phyloP scores from a whole-genome alignment of 2,888 invertebrate genomes.

The Leptarthrus brevirostris region DNA sequence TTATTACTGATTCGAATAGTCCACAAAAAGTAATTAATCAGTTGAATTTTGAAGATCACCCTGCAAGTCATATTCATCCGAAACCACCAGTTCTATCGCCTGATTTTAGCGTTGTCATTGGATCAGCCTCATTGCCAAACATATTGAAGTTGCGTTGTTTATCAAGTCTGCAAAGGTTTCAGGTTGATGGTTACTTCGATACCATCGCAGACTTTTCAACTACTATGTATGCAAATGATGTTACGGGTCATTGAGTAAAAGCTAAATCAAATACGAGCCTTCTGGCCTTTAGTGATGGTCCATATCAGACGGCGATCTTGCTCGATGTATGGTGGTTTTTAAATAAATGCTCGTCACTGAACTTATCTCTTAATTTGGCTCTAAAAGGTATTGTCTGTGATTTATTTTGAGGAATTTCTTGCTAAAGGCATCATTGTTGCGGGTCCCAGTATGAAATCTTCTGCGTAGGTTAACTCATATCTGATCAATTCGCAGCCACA shows the following conservation, averaged over 20 bases:
- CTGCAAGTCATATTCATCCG: background rate
- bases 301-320: background rate
- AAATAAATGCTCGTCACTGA: slow-evolving; percentile 36
- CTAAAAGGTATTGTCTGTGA: background rate
- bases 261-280: background rate
- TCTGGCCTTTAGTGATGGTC: background rate
- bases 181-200: slow-evolving; percentile 14
- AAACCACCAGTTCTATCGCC: background rate
- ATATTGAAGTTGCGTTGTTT: background rate
- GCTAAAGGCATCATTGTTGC: slow-evolving; percentile 2
- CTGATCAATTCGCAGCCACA: background rate
- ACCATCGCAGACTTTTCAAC: background rate
- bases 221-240: slow-evolving; percentile 15
- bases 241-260: slow-evolving; percentile 16
- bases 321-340: slow-evolving; percentile 5
- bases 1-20: background rate
- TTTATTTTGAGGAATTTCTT: background rate
- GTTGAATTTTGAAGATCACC: too few species aligned
- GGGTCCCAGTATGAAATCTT: slow-evolving; percentile 26
- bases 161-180: slow-evolving; percentile 2
- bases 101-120: background rate
- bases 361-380: slow-evolving; percentile 26
- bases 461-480: background rate
- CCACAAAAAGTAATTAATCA: background rate
- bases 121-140: background rate